Evolutionary conservation across 2,888 invertebrate species (phyloP).

Genomic region (Trissolcus brochymenae): DNA sequence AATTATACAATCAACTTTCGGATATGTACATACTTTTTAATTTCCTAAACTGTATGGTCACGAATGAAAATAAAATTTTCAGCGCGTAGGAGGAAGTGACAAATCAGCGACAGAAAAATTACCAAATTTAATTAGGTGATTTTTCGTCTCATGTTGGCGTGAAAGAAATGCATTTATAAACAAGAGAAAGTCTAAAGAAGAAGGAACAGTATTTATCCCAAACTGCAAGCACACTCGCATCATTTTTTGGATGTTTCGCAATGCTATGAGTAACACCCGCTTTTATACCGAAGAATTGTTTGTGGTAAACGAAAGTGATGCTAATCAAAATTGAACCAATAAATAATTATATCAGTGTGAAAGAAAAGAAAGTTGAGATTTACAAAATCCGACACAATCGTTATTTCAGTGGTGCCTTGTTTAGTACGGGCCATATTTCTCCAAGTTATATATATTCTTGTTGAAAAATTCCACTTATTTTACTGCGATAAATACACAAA

Average conservation of each 20-base stretch:
- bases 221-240: constrained; percentile 24
- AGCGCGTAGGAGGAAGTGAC: too few species aligned
- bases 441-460: not conserved
- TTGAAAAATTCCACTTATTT: not conserved
- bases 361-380: constrained; percentile 26
- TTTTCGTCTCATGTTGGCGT: constrained; percentile 13
- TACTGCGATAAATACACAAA: not conserved
- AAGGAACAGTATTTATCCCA: constrained; percentile 26
- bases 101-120: not conserved
- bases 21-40: too few species aligned
- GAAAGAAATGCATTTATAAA: constrained; percentile 11
- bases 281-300: not conserved
- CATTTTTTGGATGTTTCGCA: constrained; percentile 28
- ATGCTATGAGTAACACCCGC: constrained; percentile 22
- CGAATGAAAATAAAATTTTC: too few species aligned
- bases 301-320: constrained; percentile 23
- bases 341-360: constrained; percentile 14
- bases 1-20: too few species aligned
- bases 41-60: too few species aligned
- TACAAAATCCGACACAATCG: not conserved
- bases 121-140: not conserved
- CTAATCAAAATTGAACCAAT: constrained; percentile 26
- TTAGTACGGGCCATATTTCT: not conserved
- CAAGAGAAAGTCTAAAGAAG: constrained; percentile 41
- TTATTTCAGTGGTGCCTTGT: not conserved